Percentiles rank a stretch among this genome's conserved stretches.
These are phyloP conservation scores for Brenthis hecate DNA, from an alignment of 2,888 invertebrate genomes.

Conservation along the genomic window DNA sequence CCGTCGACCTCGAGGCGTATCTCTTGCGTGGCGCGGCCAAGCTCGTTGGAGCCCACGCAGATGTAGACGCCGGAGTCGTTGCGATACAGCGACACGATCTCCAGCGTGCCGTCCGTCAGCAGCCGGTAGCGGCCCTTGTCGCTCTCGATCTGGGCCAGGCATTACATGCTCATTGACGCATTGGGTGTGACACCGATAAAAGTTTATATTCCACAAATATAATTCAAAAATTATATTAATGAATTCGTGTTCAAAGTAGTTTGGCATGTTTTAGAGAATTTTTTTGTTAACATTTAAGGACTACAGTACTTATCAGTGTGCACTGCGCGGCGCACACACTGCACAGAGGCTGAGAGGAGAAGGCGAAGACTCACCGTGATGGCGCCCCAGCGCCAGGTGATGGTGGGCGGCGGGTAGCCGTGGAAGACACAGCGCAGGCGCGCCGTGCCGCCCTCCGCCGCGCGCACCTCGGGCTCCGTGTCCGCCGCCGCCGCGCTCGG, in stretches of 20 bases:
- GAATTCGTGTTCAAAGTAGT: no score
- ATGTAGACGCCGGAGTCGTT: constrained; percentile 93
- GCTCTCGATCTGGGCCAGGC: constrained; percentile 85
- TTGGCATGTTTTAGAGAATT: no score
- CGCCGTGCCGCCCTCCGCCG: constrained; percentile 88
- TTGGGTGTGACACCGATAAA: no score
- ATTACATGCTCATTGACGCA: no score
- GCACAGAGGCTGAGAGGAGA: no score
- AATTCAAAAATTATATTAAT: no score
- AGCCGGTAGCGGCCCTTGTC: constrained; percentile 88
- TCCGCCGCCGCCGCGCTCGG: constrained; percentile 61
- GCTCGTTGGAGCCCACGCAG: constrained; percentile 91
- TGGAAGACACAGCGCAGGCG: constrained; percentile 88
- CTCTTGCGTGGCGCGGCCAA: constrained; percentile 86
- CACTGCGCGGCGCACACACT: no score
- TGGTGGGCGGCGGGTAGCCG: constrained; percentile 89
- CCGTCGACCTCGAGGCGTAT: constrained; percentile 88
- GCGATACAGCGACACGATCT: constrained; percentile 90
- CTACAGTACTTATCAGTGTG: no score
- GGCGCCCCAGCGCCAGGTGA: constrained; percentile 89
- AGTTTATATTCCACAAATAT: no score
- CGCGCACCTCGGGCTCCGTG: constrained; percentile 84
- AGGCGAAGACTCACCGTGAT: constrained; percentile 80
- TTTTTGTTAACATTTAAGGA: no score
- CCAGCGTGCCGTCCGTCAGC: constrained; percentile 87